Evolutionary conservation across 2,113 vertebrate genomes (phyloP).

Genomic region (Pan troglodytes): DNA sequence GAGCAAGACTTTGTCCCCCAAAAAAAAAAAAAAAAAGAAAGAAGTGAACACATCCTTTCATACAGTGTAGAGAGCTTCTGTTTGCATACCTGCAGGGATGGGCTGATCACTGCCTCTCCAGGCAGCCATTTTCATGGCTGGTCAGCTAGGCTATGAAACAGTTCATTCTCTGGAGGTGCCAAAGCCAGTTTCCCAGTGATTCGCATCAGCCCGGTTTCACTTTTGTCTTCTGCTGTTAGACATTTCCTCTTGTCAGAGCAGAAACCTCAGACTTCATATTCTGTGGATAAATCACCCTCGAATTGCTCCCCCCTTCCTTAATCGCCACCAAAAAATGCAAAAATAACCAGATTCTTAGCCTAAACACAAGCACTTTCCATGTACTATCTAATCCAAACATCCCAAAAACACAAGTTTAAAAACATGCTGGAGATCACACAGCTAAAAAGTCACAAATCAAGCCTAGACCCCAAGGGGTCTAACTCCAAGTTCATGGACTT

Average conservation of each 20-base stretch:
- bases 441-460: not conserved
- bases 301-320: not conserved
- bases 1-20: too few relatives aligned
- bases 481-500: slow-evolving; percentile 13
- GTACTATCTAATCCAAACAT: not conserved
- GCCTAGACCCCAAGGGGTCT: not conserved
- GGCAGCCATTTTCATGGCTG: not conserved
- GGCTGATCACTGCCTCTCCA: not conserved
- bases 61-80: not conserved
- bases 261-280: slow-evolving; percentile 8
- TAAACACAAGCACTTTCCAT: not conserved
- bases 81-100: not conserved
- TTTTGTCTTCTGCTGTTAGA: slow-evolving; percentile 12
- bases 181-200: not conserved
- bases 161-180: not conserved
- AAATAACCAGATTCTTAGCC: slow-evolving; percentile 31
- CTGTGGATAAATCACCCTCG: not conserved
- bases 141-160: not conserved
- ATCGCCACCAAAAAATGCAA: slow-evolving; percentile 24
- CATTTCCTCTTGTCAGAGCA: slow-evolving; percentile 12
- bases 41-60: not conserved
- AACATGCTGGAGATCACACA: slow-evolving; percentile 7
- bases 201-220: not conserved
- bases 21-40: not conserved
- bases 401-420: slow-evolving; percentile 9